Evolutionary conservation across 2,888 invertebrate genomes (phyloP), one percentile per base, ranked within the genome.

Genomic region (Nemapogon koenigi): DNA sequence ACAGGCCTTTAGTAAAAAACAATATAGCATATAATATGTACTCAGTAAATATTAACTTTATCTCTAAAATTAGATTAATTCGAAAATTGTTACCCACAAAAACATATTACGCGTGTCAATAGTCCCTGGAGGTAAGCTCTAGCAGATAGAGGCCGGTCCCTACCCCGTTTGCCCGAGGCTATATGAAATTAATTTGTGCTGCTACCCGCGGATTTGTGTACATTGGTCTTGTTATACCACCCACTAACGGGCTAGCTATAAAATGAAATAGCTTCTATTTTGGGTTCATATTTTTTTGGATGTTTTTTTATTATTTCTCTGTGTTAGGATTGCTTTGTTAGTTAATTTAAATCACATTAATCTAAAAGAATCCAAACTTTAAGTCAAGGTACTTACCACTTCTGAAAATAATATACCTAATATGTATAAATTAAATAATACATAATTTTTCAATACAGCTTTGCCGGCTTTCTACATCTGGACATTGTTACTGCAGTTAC

Each of bases 111-210:
- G 13, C 33, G 33, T 33, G 33, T 33, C 33, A n/a, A n/a, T 33
- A 18, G 13, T 33, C 33, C 33, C 18, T 19, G 2, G 33, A 33
- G 19, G n/a, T 2, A 7, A 3, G 33, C n/a, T 22, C 11, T 19
- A 14, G 33, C n/a, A 33, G 33, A 27, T 37, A 37, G 28, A 26
- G 37, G 18, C 28, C 18, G 28, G 27, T 18, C 25, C 3, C 35
- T 4, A 17, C 37, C 38, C 32, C 15, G 14, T 10, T 29, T 19
- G 40, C 70, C 58, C 43, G 43, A 40, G 65, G 76, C 72, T 61
- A 68, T 66, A 56, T 58, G 64, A 70, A 76, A 76, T 78, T 78
- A 78, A 76, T 78, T 78, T 76, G 65, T 61, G 59, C 59, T 51
- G 11, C 26, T 31, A 37, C 53, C 43, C 52, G 53, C 53, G 53